These are phyloP conservation scores for Acyrthosiphon pisum DNA, from an alignment of 1,140 invertebrate genomes.

Conservation along the genomic window DNA sequence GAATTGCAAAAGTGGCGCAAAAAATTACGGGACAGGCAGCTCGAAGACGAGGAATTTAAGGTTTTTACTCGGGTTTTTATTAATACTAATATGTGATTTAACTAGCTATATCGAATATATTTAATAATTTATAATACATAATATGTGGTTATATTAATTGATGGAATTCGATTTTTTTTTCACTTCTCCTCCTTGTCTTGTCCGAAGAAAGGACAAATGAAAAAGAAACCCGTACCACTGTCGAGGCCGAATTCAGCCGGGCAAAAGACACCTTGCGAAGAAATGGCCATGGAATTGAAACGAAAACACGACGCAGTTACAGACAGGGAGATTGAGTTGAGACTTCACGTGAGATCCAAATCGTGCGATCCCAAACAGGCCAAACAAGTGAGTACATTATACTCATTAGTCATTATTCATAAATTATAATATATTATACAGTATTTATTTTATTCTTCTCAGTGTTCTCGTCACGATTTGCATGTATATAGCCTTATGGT, in stretches of 20 bases:
- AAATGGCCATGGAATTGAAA: conserved; percentile 45
- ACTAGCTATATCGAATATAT: neutral
- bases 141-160: neutral
- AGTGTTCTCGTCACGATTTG: neutral
- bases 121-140: neutral
- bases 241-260: conserved; percentile 27
- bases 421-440: neutral
- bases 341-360: conserved; percentile 26
- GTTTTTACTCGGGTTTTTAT: conserved; percentile 23
- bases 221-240: conserved; percentile 30
- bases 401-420: neutral
- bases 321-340: conserved; percentile 43
- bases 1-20: conserved; percentile 44
- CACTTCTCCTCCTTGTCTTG: too few species aligned
- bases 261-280: conserved; percentile 29
- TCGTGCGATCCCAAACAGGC: conserved; percentile 35
- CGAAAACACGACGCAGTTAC: conserved; percentile 40
- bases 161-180: neutral
- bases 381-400: conserved; percentile 18
- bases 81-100: neutral
- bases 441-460: neutral
- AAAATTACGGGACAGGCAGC: conserved; percentile 40
- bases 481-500: neutral
- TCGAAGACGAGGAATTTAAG: conserved; percentile 46
- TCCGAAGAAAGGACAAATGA: conserved; percentile 38